These are phyloP conservation scores for Drosophila guanche DNA, from an alignment of 1,140 invertebrate genomes.

Conservation along the genomic window DNA sequence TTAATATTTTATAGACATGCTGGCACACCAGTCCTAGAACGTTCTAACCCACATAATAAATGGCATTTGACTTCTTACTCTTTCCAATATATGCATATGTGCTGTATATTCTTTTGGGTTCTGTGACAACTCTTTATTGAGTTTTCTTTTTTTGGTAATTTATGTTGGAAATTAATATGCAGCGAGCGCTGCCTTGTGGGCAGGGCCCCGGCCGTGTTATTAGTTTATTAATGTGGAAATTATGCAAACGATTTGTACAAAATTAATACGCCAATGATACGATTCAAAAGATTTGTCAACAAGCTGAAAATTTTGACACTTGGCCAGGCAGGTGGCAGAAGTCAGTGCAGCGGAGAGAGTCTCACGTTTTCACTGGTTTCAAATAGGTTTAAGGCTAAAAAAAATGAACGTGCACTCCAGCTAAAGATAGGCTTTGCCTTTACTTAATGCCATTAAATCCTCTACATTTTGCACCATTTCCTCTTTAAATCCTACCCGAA, in stretches of 20 bases:
- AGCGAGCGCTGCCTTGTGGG: conserved; percentile 39
- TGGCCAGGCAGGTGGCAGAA: conserved; percentile 53
- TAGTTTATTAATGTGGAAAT: conserved; percentile 75
- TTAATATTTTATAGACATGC: conserved; percentile 76
- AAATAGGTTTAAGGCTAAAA: conserved; percentile 20
- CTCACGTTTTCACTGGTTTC: conserved; percentile 37
- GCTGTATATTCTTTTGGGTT: conserved; percentile 25
- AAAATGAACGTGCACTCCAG: not conserved
- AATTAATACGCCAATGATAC: conserved; percentile 64
- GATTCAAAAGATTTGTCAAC: conserved; percentile 63
- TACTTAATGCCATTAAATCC: no score
- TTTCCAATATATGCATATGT: conserved; percentile 16
- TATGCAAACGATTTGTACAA: conserved; percentile 61
- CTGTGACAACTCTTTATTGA: conserved; percentile 41
- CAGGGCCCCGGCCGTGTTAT: conserved; percentile 53
- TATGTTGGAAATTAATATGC: conserved; percentile 78
- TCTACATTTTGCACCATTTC: no score
- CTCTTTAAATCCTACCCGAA: no score
- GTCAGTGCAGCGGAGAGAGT: conserved; percentile 11
- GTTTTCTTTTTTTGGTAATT: conserved; percentile 50
- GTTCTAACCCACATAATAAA: conserved; percentile 39
- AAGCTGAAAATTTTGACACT: conserved; percentile 60
- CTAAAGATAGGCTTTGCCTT: not conserved
- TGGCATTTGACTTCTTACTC: conserved; percentile 31
- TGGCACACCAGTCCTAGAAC: conserved; percentile 29